phyloP scores from a whole-genome alignment of 2,888 invertebrate genomes.

The Cantharis rufa region DNA sequence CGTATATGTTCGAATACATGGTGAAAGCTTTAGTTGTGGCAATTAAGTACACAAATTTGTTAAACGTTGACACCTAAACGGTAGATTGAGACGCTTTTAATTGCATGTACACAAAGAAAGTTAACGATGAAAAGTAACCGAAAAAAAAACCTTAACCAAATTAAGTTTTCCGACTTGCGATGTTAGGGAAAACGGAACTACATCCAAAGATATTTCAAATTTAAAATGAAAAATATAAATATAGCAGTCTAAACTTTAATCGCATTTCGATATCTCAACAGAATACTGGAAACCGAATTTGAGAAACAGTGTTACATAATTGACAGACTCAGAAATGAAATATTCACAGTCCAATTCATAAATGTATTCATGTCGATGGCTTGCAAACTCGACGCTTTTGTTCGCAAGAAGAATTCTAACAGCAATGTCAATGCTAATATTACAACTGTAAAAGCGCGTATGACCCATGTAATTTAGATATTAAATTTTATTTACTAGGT shows the following conservation, averaged over 20 bases:
- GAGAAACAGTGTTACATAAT: conserved; percentile 14
- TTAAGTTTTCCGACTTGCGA: neutral
- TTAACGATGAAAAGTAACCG: neutral
- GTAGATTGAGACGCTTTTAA: neutral
- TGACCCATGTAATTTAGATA: neutral
- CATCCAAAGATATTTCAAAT: neutral
- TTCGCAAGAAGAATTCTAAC: neutral
- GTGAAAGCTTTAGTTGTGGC: conserved; percentile 7
- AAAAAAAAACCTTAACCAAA: neutral
- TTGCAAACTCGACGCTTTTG: conserved; percentile 6
- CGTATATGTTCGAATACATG: conserved; percentile 3
- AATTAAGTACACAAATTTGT: conserved; percentile 6
- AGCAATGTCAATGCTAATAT: conserved; percentile 1
- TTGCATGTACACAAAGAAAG: neutral
- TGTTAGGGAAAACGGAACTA: neutral
- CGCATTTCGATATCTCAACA: conserved; percentile 16
- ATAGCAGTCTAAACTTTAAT: conserved; percentile 7
- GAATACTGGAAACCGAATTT: neutral
- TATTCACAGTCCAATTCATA: conserved; percentile 31
- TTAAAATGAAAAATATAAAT: neutral
- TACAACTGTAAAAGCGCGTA: neutral
- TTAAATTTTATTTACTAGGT: neutral
- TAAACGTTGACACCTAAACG: neutral
- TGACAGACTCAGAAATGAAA: conserved; percentile 28
- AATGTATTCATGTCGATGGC: conserved; percentile 32